These are phyloP conservation scores for Labia minor DNA, from an alignment of 2,888 invertebrate genomes.

Conservation along the genomic window DNA sequence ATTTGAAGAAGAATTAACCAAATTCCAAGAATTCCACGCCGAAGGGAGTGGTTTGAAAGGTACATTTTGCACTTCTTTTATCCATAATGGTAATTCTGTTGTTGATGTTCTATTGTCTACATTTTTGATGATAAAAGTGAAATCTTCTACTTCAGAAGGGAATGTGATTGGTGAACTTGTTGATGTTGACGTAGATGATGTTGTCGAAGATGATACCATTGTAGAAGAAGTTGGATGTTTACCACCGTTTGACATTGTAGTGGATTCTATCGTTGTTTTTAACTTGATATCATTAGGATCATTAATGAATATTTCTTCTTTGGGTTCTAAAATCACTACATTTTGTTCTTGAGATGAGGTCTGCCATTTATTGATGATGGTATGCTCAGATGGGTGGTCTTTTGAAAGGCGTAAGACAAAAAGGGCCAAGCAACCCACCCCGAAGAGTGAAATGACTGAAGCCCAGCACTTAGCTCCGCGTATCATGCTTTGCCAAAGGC, in stretches of 20 bases:
- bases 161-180: not conserved
- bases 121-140: too few species aligned
- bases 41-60: not conserved
- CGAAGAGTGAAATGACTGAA: not conserved
- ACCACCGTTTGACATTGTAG: not conserved
- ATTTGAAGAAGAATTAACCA: constrained; percentile 29
- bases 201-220: not conserved
- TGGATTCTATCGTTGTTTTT: not conserved
- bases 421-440: not conserved
- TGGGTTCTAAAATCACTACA: not conserved
- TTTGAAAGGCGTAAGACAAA: not conserved
- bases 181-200: not conserved
- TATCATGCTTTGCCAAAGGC: not conserved
- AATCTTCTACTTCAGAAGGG: not conserved
- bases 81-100: not conserved
- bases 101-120: not conserved
- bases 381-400: not conserved
- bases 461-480: not conserved
- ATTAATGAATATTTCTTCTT: not conserved
- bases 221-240: not conserved
- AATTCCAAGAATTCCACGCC: not conserved
- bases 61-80: not conserved
- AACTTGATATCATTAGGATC: not conserved
- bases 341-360: not conserved
- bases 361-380: not conserved